Base-by-base conservation (phyloP, 2,888 invertebrate species). In the Orchestes rusci region DNA sequence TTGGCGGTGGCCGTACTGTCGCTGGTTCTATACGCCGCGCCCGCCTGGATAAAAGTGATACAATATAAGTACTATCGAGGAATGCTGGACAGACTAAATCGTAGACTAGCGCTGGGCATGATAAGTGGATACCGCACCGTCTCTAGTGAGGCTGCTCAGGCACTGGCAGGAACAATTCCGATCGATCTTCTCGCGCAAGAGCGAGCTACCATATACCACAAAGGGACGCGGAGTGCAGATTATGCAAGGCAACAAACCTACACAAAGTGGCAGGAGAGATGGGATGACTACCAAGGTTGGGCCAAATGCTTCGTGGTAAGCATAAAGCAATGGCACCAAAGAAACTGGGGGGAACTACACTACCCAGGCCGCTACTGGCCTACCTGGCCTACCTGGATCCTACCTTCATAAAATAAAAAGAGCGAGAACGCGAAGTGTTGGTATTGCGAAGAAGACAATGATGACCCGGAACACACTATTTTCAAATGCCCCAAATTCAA, bases 11-110 rank as follows among this genome's bases (percentile, higher is more conserved):
- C 27, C 7, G 2, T 37, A 2, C 7, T 27, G 16, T 30, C 30
- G 8, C 10, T 30, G 2, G 2, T 30, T 17, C 10, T 39, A 13
- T 39, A 39, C 23, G 36, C 20, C 4, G 39, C 2, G 8, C 30
- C 51, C 3, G 33, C 48, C 4, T 54, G 51, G 51, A 13, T 15
- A 8, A 17, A 32, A n/a, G 43, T 38, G 8, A 15, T 53, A 2
- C 43, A 34, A 16, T 29, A 40, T 3, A 17, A 41, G 12, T 35
- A 39, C 3, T 52, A 52, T 7, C 20, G 19, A 23, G 13, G 29
- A 1, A 34, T 47, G 42, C 15, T 49, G 15, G 31, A 32, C 3
- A 19, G 18, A 16, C 2, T 33, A 1, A 31, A 46, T 8, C 35
- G 52, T 13, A 46, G 30, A 23, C 35, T 50, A 27, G 44, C 46